Conservation (phyloP, 2,888 invertebrate species). For the Periphyllus acericola region DNA sequence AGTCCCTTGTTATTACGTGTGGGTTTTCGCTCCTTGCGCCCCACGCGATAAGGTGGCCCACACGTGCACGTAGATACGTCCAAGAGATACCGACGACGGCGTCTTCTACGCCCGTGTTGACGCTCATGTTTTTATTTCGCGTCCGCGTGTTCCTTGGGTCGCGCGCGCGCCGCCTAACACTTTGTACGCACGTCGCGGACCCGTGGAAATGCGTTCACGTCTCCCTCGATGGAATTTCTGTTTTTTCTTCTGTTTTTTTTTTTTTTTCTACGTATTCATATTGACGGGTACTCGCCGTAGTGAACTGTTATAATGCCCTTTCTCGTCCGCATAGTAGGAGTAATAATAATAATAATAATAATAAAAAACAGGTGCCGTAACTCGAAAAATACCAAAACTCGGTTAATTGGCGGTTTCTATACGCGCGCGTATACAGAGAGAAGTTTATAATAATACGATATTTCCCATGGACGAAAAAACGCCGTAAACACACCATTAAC, state of each 20-base stretch:
- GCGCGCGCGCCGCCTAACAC: not conserved
- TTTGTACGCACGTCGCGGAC: not conserved
- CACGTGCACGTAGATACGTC: not conserved
- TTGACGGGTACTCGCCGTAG: not conserved
- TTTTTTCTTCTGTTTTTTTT: not conserved
- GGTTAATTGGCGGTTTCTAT: constrained; percentile 55
- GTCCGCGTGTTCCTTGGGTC: not conserved
- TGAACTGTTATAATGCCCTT: constrained; percentile 14
- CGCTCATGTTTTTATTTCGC: not conserved
- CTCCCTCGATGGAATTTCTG: not conserved
- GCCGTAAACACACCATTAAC: constrained; percentile 28
- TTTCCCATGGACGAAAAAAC: constrained; percentile 42
- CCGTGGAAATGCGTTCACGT: not conserved
- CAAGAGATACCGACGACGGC: no score
- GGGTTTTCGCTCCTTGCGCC: not conserved
- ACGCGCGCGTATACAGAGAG: not conserved
- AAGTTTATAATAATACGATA: constrained; percentile 27
- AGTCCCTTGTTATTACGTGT: not conserved
- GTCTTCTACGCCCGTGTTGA: not conserved
- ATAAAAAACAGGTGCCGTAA: constrained; percentile 53
- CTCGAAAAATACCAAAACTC: constrained; percentile 40
- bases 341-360: constrained; percentile 33
- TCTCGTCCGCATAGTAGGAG: not conserved
- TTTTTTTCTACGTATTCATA: not conserved
- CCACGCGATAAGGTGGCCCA: not conserved